phyloP scores from a whole-genome alignment of 64 coral and sea anemone species.

The Stichodactyla mertensii region DNA sequence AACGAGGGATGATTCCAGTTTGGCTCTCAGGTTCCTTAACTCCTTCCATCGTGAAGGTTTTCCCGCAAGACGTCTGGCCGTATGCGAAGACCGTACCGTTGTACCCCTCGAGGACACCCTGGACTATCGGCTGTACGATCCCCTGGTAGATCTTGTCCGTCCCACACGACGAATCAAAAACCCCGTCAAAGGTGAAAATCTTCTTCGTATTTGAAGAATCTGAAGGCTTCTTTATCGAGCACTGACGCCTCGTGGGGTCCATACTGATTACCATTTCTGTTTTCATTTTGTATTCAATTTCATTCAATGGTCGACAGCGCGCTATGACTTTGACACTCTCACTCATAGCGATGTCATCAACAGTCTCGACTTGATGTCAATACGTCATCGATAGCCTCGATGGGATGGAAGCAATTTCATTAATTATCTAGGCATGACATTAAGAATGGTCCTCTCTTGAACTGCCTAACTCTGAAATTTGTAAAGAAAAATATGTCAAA shows the following conservation, averaged over 20 bases:
- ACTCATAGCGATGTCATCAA: constrained; percentile 50
- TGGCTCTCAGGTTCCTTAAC: constrained; percentile 36
- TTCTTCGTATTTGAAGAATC: constrained; percentile 42
- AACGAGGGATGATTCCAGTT: constrained; percentile 73
- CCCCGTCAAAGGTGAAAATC: constrained; percentile 75
- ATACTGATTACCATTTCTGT: constrained; percentile 57
- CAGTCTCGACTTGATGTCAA: not conserved
- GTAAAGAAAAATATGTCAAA: not conserved
- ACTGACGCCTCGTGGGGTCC: constrained; percentile 53
- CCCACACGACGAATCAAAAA: constrained; percentile 55
- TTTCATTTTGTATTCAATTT: constrained; percentile 64
- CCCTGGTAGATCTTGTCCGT: constrained; percentile 76
- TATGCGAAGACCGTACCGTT: constrained; percentile 89
- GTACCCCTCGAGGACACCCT: constrained; percentile 79
- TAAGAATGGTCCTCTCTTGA: not conserved
- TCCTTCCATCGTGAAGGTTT: constrained; percentile 90
- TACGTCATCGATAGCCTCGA: not conserved
- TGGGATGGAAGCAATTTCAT: not conserved
- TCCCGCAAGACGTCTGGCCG: constrained; percentile 85
- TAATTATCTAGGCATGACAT: not conserved
- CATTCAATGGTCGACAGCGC: constrained; percentile 74
- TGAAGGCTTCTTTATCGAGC: constrained; percentile 34
- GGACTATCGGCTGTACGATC: constrained; percentile 82
- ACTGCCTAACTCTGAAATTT: not conserved
- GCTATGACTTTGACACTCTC: constrained; percentile 89